Evolutionary conservation across 2,888 invertebrate species (phyloP).

Genomic region (Strigamia transsilvanica): DNA sequence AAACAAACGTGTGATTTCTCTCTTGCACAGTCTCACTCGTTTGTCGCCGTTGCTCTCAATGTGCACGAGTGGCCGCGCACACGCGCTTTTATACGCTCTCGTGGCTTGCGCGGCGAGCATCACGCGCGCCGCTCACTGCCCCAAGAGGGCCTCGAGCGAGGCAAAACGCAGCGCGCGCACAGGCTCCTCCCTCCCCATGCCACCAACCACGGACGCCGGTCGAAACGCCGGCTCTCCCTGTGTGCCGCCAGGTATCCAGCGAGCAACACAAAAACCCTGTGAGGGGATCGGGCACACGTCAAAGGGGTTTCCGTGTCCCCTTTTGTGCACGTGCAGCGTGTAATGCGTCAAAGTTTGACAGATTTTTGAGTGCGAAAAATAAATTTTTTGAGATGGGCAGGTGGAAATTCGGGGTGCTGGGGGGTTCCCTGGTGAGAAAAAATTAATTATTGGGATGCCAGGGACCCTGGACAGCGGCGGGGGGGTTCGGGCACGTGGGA

Average conservation of each 20-base stretch:
- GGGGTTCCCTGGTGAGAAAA: too few relatives aligned
- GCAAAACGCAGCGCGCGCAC: slow-evolving; percentile 21
- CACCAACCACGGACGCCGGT: slow-evolving; percentile 21
- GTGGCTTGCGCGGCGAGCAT: background rate
- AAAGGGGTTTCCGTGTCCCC: slow-evolving; percentile 9
- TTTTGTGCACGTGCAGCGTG: too few relatives aligned
- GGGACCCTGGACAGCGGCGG: too few relatives aligned
- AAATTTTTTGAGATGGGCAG: too few relatives aligned
- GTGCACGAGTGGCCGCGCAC: background rate
- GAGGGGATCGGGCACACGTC: background rate
- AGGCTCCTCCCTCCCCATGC: slow-evolving; percentile 13
- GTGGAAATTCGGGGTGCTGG: too few relatives aligned
- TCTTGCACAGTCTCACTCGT: background rate
- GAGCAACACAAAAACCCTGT: background rate
- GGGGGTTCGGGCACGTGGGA: background rate
- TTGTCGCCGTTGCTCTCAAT: background rate
- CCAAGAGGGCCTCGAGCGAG: slow-evolving; percentile 23
- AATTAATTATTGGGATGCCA: too few relatives aligned
- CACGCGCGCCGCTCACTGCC: slow-evolving; percentile 20
- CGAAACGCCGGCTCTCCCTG: background rate
- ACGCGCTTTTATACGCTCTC: slow-evolving; percentile 35
- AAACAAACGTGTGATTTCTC: background rate
- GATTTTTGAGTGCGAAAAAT: too few relatives aligned
- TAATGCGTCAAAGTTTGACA: too few relatives aligned
- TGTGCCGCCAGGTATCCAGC: background rate